A percentile compares a stretch with the other conserved stretches of the same genome.
Conservation (phyloP, 2,797 vertebrate genomes). For the Rhinichthys osculus region DNA sequence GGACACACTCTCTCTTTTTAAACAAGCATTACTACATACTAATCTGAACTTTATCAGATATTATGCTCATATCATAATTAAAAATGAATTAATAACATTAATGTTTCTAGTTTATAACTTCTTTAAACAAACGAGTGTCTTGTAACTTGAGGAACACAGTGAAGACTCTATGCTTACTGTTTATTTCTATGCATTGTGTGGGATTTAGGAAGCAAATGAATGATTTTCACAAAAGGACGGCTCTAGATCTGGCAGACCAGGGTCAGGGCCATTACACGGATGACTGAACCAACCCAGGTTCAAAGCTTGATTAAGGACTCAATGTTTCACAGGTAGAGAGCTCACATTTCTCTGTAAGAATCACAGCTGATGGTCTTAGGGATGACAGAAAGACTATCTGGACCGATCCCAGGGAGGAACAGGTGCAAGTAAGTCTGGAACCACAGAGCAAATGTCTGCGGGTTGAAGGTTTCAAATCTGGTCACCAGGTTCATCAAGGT, state of each 20-base stretch:
- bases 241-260: background rate
- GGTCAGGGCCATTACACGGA: background rate
- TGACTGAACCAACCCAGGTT: background rate
- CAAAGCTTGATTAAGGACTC: background rate
- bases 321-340: background rate
- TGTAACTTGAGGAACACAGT: background rate
- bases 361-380: constrained; percentile 67
- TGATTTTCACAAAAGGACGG: background rate
- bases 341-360: constrained; percentile 71
- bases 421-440: constrained; percentile 66
- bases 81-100: background rate
- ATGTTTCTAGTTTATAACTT: background rate
- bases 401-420: constrained; percentile 63
- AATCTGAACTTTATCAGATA: background rate
- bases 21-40: background rate
- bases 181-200: background rate
- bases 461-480: constrained; percentile 47
- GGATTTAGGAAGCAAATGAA: background rate
- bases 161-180: background rate
- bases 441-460: constrained; percentile 62
- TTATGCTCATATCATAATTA: background rate
- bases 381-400: constrained; percentile 62
- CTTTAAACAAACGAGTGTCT: background rate
- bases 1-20: background rate
- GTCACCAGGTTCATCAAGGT: constrained; percentile 60